A percentile compares a stretch with the other conserved stretches of the same genome.
These are phyloP conservation scores for Lomographa bimaculata DNA, from an alignment of 2,888 invertebrate species.

Conservation along the genomic window DNA sequence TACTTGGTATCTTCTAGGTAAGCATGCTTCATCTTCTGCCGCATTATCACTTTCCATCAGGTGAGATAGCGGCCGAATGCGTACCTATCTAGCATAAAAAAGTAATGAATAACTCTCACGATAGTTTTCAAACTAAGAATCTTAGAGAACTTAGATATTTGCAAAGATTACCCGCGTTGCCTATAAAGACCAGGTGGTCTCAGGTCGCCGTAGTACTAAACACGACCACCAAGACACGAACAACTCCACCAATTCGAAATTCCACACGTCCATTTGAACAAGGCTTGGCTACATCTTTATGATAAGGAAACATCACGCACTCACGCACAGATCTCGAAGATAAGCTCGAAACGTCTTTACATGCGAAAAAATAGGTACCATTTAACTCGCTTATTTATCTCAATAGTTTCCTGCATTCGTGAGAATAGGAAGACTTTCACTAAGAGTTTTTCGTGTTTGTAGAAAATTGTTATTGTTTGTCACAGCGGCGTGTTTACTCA, in stretches of 20 bases:
- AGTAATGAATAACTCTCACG: no score
- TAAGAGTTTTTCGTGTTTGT: conserved; percentile 46
- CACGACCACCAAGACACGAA: no score
- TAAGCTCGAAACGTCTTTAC: conserved; percentile 10
- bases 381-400: conserved; percentile 27
- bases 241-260: not conserved
- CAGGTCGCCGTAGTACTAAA: no score
- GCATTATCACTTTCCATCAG: no score
- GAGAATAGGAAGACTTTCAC: conserved; percentile 72
- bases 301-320: conserved; percentile 19
- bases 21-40: no score
- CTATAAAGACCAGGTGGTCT: no score
- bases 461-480: conserved; percentile 31
- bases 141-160: no score
- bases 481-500: conserved; percentile 35
- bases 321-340: conserved; percentile 18
- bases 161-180: no score
- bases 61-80: no score
- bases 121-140: no score
- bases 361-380: conserved; percentile 23
- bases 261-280: conserved; percentile 7
- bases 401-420: conserved; percentile 47
- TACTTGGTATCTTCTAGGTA: no score
- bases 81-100: no score
- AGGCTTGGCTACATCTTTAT: conserved; percentile 7